Base-by-base conservation (phyloP, 2,113 vertebrate species). In the Passer montanus region DNA sequence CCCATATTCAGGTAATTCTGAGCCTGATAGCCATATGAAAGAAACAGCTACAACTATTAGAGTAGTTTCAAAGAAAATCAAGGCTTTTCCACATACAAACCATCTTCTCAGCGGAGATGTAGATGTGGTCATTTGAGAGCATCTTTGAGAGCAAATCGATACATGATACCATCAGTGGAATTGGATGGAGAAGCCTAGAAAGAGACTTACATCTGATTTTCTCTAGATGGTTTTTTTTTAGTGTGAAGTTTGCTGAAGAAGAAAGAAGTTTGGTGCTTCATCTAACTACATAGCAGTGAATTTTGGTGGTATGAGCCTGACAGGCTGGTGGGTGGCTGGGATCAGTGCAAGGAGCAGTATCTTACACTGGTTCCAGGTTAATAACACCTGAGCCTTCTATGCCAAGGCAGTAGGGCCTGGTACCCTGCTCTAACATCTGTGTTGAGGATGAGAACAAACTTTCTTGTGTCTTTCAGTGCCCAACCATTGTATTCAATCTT, bases 401-500 rank as follows among this genome's bases (percentile, higher is more conserved):
- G 64, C 76, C 77, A 19, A 13, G 53, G 83, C 2, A 4, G 14
- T 6, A 24, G 59, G 60, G 30, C 41, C 37, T 62, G 37, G 52
- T 41, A 23, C 50, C 11, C 21, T 2, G 4, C 41, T 70, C 53
- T 23, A 5, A 13, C 13, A 10, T 19, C 22, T 35, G 0, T 39
- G 33, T 20, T n/a, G 7, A 33, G 39, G 63, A 22, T 35, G 21
- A 39, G 33, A 87, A 37, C n/a, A 35, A 22, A 30, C 30, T 77
- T 69, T 26, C 56, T 50, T 1, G 0, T 30, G 35, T 74, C 47
- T 60, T 74, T 33, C 63, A 23, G 1, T 70, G 47, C 35, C 82
- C 41, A 28, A 0, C 26, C 11, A 1, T 63, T 0, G 0, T 15
- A 15, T 15, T 41, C 67, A 55, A 3, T 55, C 28, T 74, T 86